Evolutionary conservation across 2,797 vertebrate species (phyloP).

Genomic region (Acanthurus tractus): DNA sequence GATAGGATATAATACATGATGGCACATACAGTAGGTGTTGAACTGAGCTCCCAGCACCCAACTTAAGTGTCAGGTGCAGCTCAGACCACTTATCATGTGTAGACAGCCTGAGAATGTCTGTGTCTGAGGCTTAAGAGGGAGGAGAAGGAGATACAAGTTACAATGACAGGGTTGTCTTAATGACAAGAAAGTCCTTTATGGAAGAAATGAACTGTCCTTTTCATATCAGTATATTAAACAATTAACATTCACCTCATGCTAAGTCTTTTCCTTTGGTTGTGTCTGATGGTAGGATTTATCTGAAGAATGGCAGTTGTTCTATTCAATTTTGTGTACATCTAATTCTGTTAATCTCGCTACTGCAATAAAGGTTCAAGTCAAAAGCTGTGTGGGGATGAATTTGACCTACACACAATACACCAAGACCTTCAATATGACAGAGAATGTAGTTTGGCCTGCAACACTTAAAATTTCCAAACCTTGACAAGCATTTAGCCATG

Average conservation of each 20-base stretch:
- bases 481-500: background rate
- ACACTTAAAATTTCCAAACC: background rate
- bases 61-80: conserved; percentile 9
- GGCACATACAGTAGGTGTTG: conserved; percentile 5
- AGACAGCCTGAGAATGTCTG: conserved; percentile 41
- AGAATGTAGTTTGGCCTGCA: background rate
- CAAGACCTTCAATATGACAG: background rate
- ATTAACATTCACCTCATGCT: background rate
- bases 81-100: conserved; percentile 47
- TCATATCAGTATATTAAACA: conserved; percentile 13
- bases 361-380: background rate
- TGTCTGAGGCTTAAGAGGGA: conserved; percentile 24
- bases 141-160: conserved; percentile 19
- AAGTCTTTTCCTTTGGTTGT: background rate
- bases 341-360: conserved; percentile 3
- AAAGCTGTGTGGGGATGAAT: background rate
- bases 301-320: background rate
- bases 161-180: conserved; percentile 21
- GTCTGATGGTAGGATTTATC: background rate
- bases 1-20: conserved; percentile 26
- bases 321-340: conserved; percentile 1
- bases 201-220: background rate
- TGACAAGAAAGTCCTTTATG: conserved; percentile 14
- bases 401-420: background rate
- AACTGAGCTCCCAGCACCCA: conserved; percentile 13